Evolutionary conservation across 2,888 invertebrate species (phyloP).

Genomic region (Druceiella hillmani): DNA sequence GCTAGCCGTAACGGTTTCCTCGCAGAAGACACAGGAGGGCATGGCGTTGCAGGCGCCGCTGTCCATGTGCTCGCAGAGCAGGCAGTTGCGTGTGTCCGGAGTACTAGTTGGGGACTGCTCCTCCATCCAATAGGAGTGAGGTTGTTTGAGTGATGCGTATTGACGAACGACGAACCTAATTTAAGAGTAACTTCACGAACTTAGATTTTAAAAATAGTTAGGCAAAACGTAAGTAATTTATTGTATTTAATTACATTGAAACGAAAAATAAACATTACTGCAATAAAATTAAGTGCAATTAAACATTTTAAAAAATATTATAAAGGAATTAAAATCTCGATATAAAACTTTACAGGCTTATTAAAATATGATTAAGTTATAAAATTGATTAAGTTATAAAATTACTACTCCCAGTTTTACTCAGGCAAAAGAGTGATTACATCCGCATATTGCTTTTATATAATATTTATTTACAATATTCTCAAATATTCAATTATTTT

Average conservation of each 20-base stretch:
- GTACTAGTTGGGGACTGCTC: conserved; percentile 37
- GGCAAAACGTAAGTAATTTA: background rate
- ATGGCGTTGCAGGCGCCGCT: conserved; percentile 42
- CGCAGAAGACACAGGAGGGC: conserved; percentile 46
- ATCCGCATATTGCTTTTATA: too few relatives aligned
- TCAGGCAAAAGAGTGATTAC: too few relatives aligned
- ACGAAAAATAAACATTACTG: background rate
- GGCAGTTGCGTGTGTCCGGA: conserved; percentile 43
- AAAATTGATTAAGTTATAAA: too few relatives aligned
- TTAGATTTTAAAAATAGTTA: background rate
- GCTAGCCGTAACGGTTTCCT: conserved; percentile 42
- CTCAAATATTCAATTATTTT: too few relatives aligned
- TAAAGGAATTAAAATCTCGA: too few relatives aligned
- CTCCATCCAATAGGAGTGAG: conserved; percentile 46
- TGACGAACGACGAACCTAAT: conserved; percentile 42
- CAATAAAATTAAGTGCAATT: background rate
- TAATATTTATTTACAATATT: too few relatives aligned
- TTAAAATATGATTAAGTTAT: too few relatives aligned
- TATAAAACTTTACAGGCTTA: too few relatives aligned
- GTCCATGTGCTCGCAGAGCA: conserved; percentile 42
- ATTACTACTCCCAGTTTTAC: too few relatives aligned
- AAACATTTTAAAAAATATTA: too few relatives aligned
- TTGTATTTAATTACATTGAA: background rate
- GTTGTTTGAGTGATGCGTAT: conserved; percentile 41
- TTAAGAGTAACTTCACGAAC: background rate